These are phyloP conservation scores for Crotalus horridus DNA, from an alignment of 2,113 vertebrate species.

Conservation along the genomic window DNA sequence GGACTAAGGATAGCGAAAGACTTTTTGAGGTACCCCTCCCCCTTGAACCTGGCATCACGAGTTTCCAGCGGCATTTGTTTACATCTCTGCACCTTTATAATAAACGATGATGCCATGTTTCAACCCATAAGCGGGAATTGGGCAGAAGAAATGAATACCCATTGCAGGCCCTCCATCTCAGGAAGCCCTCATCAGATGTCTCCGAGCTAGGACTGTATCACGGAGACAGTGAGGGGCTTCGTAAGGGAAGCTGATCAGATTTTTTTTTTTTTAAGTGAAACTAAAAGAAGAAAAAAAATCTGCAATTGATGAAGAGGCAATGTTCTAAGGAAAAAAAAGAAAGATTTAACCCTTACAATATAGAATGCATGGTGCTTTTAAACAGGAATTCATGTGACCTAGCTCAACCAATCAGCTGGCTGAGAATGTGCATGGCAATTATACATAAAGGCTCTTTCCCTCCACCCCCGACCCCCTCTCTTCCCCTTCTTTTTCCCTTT, in stretches of 20 bases:
- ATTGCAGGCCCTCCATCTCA: background rate
- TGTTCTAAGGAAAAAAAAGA: constrained; percentile 23
- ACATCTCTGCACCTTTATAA: background rate
- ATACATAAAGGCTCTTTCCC: constrained; percentile 9
- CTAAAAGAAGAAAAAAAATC: constrained; percentile 27
- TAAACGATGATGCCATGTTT: background rate
- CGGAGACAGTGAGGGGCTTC: background rate
- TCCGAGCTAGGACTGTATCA: constrained; percentile 2
- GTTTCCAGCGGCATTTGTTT: background rate
- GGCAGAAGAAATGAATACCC: background rate
- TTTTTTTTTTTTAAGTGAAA: constrained; percentile 19
- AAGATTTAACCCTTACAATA: constrained; percentile 37
- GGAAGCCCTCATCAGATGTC: background rate
- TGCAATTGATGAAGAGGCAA: constrained; percentile 32
- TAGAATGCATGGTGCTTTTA: constrained; percentile 82
- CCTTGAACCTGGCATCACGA: background rate
- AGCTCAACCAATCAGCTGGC: constrained; percentile 67
- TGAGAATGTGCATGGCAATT: constrained; percentile 86
- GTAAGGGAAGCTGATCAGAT: constrained; percentile 20
- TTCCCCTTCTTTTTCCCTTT: constrained; percentile 6
- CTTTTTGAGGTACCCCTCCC: background rate
- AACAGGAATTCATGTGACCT: constrained; percentile 64
- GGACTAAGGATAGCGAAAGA: background rate
- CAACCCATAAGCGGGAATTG: background rate
- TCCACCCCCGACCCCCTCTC: background rate